Evolutionary conservation across 1,140 invertebrate genomes (phyloP).

Genomic region (Diorhabda sublineata): DNA sequence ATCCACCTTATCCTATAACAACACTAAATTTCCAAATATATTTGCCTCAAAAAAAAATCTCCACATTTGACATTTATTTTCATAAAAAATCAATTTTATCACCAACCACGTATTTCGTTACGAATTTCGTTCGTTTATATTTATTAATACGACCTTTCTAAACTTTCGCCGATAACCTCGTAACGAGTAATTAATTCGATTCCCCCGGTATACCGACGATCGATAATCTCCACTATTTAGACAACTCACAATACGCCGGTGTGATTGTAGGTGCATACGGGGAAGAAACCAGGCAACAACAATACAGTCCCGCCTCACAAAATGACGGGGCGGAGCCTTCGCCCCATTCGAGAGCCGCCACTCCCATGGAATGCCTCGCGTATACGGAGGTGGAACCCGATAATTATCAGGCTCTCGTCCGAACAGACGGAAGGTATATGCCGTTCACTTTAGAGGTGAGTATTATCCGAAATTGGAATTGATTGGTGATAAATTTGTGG

Average conservation of each 20-base stretch:
- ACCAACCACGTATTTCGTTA: too few species aligned
- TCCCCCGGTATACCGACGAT: not conserved
- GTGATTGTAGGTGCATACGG: slow-evolving; percentile 29
- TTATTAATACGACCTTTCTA: too few species aligned
- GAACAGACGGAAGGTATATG: slow-evolving; percentile 36
- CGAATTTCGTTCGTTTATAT: too few species aligned
- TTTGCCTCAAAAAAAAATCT: not conserved
- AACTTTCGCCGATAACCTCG: not conserved
- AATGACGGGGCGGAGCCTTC: slow-evolving; percentile 42
- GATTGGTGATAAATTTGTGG: too few species aligned
- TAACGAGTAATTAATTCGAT: not conserved
- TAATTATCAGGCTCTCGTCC: slow-evolving; percentile 32
- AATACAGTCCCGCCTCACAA: slow-evolving; percentile 45
- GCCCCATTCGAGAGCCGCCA: slow-evolving; percentile 41
- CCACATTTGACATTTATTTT: not conserved
- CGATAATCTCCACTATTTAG: slow-evolving; percentile 14
- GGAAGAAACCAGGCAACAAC: slow-evolving; percentile 29
- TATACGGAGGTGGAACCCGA: slow-evolving; percentile 36
- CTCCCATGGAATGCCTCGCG: slow-evolving; percentile 40
- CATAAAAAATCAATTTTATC: too few species aligned
- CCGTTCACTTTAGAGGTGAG: slow-evolving; percentile 38
- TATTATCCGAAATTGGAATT: not conserved
- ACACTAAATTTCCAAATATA: not conserved
- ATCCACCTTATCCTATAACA: not conserved
- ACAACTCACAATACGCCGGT: slow-evolving; percentile 26